Evolutionary conservation across 2,888 invertebrate species (phyloP).

Genomic region (Adelognathus sp.): DNA sequence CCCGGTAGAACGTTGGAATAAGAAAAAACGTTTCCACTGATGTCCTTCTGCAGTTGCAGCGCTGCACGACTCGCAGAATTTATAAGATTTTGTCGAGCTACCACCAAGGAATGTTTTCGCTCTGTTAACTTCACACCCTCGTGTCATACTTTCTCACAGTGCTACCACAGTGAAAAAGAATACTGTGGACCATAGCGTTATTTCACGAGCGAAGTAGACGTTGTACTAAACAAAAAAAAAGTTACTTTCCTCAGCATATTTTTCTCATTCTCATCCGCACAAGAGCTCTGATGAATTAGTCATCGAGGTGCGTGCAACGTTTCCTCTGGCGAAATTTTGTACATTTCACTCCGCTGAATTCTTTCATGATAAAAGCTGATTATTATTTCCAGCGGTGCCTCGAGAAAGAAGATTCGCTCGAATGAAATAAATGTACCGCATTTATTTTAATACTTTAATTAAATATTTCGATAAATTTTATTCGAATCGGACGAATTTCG

Average conservation of each 20-base stretch:
- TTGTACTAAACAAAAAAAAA: constrained; percentile 19
- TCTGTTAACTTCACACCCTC: background rate
- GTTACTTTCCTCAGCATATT: constrained; percentile 24
- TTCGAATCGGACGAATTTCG: too few species aligned
- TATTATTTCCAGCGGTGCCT: constrained; percentile 19
- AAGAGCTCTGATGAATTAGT: constrained; percentile 38
- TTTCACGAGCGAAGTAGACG: constrained; percentile 20
- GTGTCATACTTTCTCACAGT: constrained; percentile 5
- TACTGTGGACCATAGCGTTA: background rate
- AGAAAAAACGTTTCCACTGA: background rate
- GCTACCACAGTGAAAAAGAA: background rate
- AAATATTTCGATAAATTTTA: too few species aligned
- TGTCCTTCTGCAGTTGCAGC: constrained; percentile 4
- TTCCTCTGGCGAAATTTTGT: background rate
- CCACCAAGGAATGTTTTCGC: background rate
- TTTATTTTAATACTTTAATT: too few species aligned
- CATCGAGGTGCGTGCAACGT: constrained; percentile 36
- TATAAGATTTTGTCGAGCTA: constrained; percentile 7
- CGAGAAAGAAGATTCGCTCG: too few species aligned
- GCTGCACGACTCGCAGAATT: background rate
- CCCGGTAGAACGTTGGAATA: constrained; percentile 1
- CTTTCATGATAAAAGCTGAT: background rate
- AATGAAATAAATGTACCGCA: too few species aligned
- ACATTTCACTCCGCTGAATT: background rate
- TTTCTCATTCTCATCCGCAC: background rate